Evolutionary conservation across 1,140 invertebrate genomes (phyloP).

Genomic region (Prorops nasuta): DNA sequence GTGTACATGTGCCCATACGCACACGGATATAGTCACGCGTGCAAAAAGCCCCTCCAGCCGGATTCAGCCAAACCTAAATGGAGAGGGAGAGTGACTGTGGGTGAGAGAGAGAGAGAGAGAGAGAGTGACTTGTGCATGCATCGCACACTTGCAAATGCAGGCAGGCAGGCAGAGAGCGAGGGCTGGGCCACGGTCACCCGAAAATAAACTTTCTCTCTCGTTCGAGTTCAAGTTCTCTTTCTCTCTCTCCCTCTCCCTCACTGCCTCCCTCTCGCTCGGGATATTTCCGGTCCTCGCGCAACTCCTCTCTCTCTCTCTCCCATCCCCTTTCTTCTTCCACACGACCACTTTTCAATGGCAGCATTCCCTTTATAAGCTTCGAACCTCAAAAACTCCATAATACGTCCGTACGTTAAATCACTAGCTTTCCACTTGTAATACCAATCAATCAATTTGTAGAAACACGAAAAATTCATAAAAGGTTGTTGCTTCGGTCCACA

Average conservation of each 20-base stretch:
- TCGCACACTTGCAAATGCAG: not conserved
- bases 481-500: too few species aligned
- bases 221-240: constrained; percentile 21
- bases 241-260: constrained; percentile 16
- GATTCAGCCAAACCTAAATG: too few species aligned
- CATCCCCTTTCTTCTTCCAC: constrained; percentile 13
- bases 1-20: not conserved
- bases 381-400: too few species aligned
- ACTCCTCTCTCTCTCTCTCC: constrained; percentile 3
- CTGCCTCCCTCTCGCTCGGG: constrained; percentile 3
- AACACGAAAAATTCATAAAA: too few species aligned
- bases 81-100: not conserved
- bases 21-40: too few species aligned
- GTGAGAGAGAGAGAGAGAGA: not conserved
- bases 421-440: too few species aligned
- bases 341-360: constrained; percentile 28
- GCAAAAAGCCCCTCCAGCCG: too few species aligned
- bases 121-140: constrained; percentile 3
- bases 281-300: not conserved
- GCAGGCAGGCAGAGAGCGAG: constrained; percentile 22
- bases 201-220: too few species aligned
- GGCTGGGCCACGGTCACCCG: constrained; percentile 51
- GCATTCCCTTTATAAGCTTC: constrained; percentile 3
- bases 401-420: too few species aligned
- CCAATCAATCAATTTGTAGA: too few species aligned